Conservation (phyloP, 1,140 invertebrate genomes). For the Saccostrea cuccullata region DNA sequence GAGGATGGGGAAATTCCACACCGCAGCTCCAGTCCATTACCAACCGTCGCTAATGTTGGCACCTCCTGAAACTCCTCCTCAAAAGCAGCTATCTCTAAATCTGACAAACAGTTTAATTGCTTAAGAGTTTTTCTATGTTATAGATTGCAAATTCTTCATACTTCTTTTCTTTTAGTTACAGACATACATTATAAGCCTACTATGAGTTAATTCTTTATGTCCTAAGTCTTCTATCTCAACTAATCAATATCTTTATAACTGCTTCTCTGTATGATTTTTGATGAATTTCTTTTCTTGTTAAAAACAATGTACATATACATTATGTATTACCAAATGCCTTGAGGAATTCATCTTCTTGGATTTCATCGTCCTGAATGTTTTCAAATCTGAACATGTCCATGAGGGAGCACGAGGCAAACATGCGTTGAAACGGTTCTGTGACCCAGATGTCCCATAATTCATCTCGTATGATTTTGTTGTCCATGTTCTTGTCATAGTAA, state of each 20-base stretch:
- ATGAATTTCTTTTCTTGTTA: too few relatives aligned
- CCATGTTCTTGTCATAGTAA: constrained; percentile 87
- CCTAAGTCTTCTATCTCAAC: too few relatives aligned
- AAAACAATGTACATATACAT: too few relatives aligned
- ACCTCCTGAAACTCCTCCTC: constrained; percentile 87
- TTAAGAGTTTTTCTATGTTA: background rate
- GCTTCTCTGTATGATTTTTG: too few relatives aligned
- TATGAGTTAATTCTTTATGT: too few relatives aligned
- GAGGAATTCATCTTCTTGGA: constrained; percentile 88
- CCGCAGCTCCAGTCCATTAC: constrained; percentile 89
- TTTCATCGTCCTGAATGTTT: constrained; percentile 84
- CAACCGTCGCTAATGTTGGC: constrained; percentile 84
- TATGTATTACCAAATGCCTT: constrained; percentile 84
- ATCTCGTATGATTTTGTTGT: constrained; percentile 84
- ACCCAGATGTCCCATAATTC: constrained; percentile 84
- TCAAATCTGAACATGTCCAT: constrained; percentile 86
- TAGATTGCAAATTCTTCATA: too few relatives aligned
- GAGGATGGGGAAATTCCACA: constrained; percentile 81
- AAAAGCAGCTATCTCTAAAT: constrained; percentile 86
- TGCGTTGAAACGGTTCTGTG: constrained; percentile 83
- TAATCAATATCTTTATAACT: too few relatives aligned
- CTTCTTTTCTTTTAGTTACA: too few relatives aligned
- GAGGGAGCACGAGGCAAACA: constrained; percentile 85
- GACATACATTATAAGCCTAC: background rate
- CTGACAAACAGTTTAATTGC: constrained; percentile 75